Evolutionary conservation across 2,113 vertebrate genomes (phyloP).

Genomic region (Azemiops feae): DNA sequence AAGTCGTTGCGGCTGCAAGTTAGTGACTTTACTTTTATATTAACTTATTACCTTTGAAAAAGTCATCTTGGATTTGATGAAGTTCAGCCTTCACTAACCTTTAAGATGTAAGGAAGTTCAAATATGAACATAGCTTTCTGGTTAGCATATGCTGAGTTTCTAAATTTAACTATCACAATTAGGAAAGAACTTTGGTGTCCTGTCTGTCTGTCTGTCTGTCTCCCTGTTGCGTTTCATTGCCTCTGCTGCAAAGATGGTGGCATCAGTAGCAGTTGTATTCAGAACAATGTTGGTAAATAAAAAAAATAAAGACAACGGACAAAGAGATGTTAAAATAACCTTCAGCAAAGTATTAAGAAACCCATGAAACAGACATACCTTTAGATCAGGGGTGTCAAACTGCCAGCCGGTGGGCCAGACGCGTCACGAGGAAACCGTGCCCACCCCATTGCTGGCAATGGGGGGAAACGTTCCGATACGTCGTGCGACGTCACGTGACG

Average conservation of each 20-base stretch:
- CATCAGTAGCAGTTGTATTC: not conserved
- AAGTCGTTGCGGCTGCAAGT: not conserved
- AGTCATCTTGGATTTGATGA: not conserved
- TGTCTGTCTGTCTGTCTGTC: not conserved
- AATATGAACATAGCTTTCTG: not conserved
- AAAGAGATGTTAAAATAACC: not conserved
- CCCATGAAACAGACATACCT: not conserved
- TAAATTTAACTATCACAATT: not conserved
- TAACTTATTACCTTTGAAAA: conserved; percentile 12
- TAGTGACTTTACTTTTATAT: not conserved
- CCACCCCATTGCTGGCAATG: too few species aligned
- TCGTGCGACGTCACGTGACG: fast-evolving
- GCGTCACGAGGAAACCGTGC: too few species aligned
- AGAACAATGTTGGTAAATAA: not conserved
- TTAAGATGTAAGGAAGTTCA: not conserved
- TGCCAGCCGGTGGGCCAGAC: too few species aligned
- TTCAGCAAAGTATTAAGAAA: not conserved
- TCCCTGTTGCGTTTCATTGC: not conserved
- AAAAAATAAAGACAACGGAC: not conserved
- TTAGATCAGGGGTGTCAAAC: not conserved
- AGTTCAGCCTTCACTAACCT: not conserved
- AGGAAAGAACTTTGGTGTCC: not conserved
- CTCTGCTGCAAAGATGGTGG: not conserved
- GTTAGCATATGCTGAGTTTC: not conserved
- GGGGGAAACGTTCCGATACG: too few species aligned